phyloP scores from a whole-genome alignment of 2,888 invertebrate genomes.

The Drosophila kuntzei region DNA sequence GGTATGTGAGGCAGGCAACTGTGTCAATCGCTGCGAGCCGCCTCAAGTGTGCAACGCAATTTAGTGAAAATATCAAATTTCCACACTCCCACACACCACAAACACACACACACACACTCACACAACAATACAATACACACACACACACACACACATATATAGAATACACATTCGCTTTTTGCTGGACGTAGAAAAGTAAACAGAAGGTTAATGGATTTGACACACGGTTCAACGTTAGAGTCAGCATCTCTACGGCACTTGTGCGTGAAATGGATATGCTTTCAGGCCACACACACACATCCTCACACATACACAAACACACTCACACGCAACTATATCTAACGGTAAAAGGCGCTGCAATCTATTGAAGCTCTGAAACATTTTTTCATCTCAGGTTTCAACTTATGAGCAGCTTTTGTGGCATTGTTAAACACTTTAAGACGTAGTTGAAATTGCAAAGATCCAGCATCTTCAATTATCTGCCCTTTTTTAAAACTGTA shows the following conservation, averaged over 20 bases:
- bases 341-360: conserved; percentile 59
- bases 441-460: neutral
- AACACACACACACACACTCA: conserved; percentile 38
- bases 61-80: conserved; percentile 83
- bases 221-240: conserved; percentile 72
- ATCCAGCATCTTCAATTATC: neutral
- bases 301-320: conserved; percentile 37
- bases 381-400: conserved; percentile 48
- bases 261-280: conserved; percentile 81
- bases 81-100: conserved; percentile 47
- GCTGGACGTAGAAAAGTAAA: conserved; percentile 83
- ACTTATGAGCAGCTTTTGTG: conserved; percentile 29
- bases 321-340: conserved; percentile 1
- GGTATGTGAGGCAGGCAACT: conserved; percentile 39
- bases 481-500: neutral
- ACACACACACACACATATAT: conserved; percentile 25
- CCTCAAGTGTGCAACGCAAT: conserved; percentile 79
- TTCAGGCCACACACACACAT: conserved; percentile 61
- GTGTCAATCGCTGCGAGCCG: conserved; percentile 53
- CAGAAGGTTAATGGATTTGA: conserved; percentile 85
- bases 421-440: conserved; percentile 41
- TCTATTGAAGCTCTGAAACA: conserved; percentile 28
- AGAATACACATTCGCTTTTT: conserved; percentile 33
- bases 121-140: conserved; percentile 15
- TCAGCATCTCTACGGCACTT: conserved; percentile 68